Base-by-base conservation (phyloP, 2,113 vertebrate genomes). In the Melanocharis versteri region DNA sequence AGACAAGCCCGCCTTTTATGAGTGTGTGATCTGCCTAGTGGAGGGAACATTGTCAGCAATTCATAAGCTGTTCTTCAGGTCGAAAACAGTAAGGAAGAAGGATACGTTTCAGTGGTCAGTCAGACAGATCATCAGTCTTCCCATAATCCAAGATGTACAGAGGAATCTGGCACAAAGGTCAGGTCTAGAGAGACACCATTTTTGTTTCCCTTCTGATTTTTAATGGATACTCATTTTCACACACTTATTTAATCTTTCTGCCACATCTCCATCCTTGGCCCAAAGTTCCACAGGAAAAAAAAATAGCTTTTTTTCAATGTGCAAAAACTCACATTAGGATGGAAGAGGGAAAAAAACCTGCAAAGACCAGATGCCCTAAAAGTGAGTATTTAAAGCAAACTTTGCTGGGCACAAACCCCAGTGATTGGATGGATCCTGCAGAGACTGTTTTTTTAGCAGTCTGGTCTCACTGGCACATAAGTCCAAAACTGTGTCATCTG, bases 51-150 rank as follows among this genome's bases (percentile, higher is more conserved):
- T 2, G 11, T 88, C 76, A 92, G 71, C 62, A 15, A 78, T 75
- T 92, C 80, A 28, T 87, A 78, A 92, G 44, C 27, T 88, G 58
- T 86, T 81, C 66, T 56, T 86, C 40, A 70, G 79, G 80, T 89
- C 87, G 83, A 92, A 92, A 90, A 51, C 47, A 93, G 28, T 70
- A 89, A 48, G 56, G 71, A 93, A 53, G 58, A 94, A 88, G 51
- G 75, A 71, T 58, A 68, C 22, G 40, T 82, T 94, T 88, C 85
- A 89, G 68, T 42, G 60, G 61, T 89, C 85, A 87, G 64, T 24
- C 71, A 87, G 88, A 33, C 68, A 95, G 76, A 75, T 53, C 76
- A 84, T 95, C 47, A 75, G 37, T 90, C 86, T 94, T 95, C 91
- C 93, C 40, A 68, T 50, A 93, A 82, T 73, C 73, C 81, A 79